Evolutionary conservation across 2,113 vertebrate genomes (phyloP).

Genomic region (Fukomys damarensis): DNA sequence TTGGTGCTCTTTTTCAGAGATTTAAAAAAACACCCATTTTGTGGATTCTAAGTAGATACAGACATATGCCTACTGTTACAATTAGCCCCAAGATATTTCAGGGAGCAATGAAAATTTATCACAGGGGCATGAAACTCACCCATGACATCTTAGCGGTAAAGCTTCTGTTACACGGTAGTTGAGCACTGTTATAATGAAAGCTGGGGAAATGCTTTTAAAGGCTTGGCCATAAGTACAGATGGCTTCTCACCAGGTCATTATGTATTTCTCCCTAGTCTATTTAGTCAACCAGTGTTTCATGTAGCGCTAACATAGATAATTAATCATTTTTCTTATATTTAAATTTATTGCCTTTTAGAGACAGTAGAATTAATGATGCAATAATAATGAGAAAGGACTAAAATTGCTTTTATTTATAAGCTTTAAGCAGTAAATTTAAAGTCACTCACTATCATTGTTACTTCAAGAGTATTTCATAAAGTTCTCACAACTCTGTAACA

Average conservation of each 20-base stretch:
- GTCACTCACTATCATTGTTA: background rate
- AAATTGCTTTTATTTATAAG: background rate
- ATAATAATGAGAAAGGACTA: background rate
- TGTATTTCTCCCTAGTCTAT: conserved; percentile 57
- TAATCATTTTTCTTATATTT: conserved; percentile 68
- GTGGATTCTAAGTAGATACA: background rate
- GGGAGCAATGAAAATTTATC: background rate
- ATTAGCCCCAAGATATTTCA: conserved; percentile 51
- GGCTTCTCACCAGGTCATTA: conserved; percentile 69
- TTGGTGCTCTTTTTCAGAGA: background rate
- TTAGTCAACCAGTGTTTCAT: conserved; percentile 47
- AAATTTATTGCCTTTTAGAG: conserved; percentile 38
- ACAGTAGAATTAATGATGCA: conserved; percentile 7
- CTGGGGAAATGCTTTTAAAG: conserved; percentile 40
- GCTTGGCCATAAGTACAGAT: conserved; percentile 66
- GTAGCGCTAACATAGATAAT: conserved; percentile 35
- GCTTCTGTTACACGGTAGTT: conserved; percentile 65
- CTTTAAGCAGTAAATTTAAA: background rate
- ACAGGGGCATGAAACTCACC: background rate
- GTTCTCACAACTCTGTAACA: background rate
- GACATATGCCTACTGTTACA: background rate
- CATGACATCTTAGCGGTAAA: conserved; percentile 39
- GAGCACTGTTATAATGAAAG: conserved; percentile 15
- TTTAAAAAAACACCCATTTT: background rate
- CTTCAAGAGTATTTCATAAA: background rate